Conservation (phyloP, 2,888 invertebrate species). For the Leptinotarsa peninsularis region DNA sequence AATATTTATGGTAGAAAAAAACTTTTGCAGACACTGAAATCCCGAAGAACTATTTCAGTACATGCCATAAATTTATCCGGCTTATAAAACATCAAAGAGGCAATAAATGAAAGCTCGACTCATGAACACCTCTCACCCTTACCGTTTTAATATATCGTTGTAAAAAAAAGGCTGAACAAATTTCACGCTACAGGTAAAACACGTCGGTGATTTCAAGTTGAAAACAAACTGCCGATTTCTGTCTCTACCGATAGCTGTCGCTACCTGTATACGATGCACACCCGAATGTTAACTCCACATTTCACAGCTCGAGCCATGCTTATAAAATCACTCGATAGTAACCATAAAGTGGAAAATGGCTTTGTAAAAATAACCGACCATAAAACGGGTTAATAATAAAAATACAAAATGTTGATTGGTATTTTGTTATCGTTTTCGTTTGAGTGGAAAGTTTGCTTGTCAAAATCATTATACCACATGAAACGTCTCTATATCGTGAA, state of each 20-base stretch:
- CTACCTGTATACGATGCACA: conserved; percentile 14
- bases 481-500: background rate
- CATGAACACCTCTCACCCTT: background rate
- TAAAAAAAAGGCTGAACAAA: background rate
- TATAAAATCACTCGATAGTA: conserved; percentile 28
- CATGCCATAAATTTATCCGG: background rate
- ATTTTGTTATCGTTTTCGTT: conserved; percentile 2
- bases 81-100: background rate
- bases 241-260: conserved; percentile 20
- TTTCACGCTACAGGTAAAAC: conserved; percentile 4
- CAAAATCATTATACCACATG: no score
- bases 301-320: conserved; percentile 31
- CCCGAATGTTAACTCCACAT: conserved; percentile 24
- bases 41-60: no score
- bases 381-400: conserved; percentile 29
- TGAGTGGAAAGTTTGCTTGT: background rate
- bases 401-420: conserved; percentile 17
- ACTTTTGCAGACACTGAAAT: no score
- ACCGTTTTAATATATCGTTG: background rate
- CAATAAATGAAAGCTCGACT: background rate
- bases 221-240: background rate
- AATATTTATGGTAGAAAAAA: no score
- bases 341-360: conserved; percentile 33
- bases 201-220: background rate
- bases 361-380: conserved; percentile 29